Percentiles rank a stretch among this genome's conserved stretches.
Conservation (phyloP, 2,113 vertebrate species). For the Gallinago paraguaiae region DNA sequence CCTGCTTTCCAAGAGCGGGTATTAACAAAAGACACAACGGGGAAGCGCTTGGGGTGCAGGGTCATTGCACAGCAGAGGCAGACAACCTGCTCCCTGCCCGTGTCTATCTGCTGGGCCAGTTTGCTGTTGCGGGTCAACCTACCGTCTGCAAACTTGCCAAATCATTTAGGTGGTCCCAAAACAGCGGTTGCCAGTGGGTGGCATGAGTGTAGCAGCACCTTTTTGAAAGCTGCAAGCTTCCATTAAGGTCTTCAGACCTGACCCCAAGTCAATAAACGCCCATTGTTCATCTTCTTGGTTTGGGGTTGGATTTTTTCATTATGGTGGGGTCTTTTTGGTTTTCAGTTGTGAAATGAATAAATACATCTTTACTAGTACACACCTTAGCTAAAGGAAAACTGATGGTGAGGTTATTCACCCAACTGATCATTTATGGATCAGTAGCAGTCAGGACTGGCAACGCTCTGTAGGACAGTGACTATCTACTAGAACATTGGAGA, state of each 20-base stretch:
- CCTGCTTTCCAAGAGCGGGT: neutral
- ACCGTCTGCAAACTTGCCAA: neutral
- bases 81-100: neutral
- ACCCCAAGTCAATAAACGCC: neutral
- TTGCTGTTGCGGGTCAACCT: neutral
- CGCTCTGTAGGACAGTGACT: neutral
- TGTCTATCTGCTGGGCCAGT: neutral
- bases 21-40: neutral
- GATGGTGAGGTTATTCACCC: neutral
- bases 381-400: neutral
- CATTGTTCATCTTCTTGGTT: neutral
- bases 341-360: neutral
- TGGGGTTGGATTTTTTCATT: neutral
- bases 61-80: neutral
- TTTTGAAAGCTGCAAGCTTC: neutral
- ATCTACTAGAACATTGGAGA: neutral
- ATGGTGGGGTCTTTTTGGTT: neutral
- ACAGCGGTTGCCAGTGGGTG: neutral
- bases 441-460: neutral
- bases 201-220: neutral
- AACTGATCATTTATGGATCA: neutral
- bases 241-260: neutral
- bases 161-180: neutral
- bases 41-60: neutral
- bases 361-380: neutral